A percentile compares a stretch with the other conserved stretches of the same genome.
These are phyloP conservation scores for Anthonomus grandis DNA, from an alignment of 1,140 invertebrate species.

Conservation along the genomic window DNA sequence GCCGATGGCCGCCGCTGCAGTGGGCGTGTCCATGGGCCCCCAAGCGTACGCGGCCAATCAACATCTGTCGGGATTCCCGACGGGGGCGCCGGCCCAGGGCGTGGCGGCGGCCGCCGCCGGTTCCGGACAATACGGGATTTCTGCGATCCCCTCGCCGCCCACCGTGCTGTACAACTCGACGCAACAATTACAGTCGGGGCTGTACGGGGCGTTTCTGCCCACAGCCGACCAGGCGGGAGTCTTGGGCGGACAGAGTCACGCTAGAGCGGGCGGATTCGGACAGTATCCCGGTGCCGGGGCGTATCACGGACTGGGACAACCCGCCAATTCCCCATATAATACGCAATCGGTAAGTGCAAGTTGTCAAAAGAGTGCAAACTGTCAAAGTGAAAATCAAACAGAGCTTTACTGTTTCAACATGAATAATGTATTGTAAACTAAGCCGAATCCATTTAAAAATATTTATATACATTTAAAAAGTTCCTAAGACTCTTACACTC, in stretches of 20 bases:
- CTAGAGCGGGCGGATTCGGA: constrained; percentile 55
- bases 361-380: too few relatives aligned
- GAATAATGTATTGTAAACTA: too few relatives aligned
- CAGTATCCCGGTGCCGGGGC: constrained; percentile 57
- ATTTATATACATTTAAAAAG: too few relatives aligned
- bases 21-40: constrained; percentile 43
- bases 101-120: constrained; percentile 9
- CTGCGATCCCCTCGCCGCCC: constrained; percentile 79
- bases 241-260: constrained; percentile 54
- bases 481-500: too few relatives aligned
- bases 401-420: too few relatives aligned
- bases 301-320: constrained; percentile 54
- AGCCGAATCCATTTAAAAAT: too few relatives aligned
- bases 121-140: constrained; percentile 66
- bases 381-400: too few relatives aligned
- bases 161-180: constrained; percentile 73
- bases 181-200: constrained; percentile 58
- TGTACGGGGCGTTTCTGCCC: constrained; percentile 66
- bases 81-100: constrained; percentile 13
- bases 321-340: constrained; percentile 58
- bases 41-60: constrained; percentile 49
- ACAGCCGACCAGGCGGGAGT: constrained; percentile 57
- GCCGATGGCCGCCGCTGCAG: constrained; percentile 51
- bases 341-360: constrained; percentile 57
- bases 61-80: constrained; percentile 58